These are phyloP conservation scores for Caenorhabditis sulstoni DNA, from an alignment of 2,888 invertebrate species.

Conservation along the genomic window DNA sequence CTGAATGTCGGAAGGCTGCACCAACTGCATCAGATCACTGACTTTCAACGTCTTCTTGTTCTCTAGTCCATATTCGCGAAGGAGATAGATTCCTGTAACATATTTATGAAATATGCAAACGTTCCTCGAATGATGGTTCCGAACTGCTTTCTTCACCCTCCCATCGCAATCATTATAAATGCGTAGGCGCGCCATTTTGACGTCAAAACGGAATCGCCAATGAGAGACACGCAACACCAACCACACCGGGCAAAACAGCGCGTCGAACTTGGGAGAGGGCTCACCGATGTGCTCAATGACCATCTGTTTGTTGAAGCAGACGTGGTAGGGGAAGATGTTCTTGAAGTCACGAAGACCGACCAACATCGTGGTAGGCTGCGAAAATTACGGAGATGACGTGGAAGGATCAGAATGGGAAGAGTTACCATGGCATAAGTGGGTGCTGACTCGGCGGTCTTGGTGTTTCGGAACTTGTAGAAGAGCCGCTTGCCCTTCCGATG, in stretches of 20 bases:
- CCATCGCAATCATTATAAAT: conserved; percentile 28
- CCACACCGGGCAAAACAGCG: not conserved
- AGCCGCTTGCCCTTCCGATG: conserved; percentile 66
- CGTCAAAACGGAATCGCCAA: conserved; percentile 43
- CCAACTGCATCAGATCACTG: conserved; percentile 74
- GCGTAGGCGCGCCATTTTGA: conserved; percentile 22
- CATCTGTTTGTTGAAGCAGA: conserved; percentile 78
- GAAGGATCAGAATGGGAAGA: not conserved
- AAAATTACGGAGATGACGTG: not conserved
- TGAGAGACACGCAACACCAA: not conserved
- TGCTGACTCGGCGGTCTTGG: conserved; percentile 15
- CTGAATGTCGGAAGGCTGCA: conserved; percentile 77
- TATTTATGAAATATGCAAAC: not conserved
- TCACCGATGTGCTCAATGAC: conserved; percentile 77
- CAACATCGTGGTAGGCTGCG: conserved; percentile 41
- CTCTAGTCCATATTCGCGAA: conserved; percentile 73
- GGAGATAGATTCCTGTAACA: conserved; percentile 69
- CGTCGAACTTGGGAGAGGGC: conserved; percentile 27
- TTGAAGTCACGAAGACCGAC: conserved; percentile 66
- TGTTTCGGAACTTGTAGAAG: conserved; percentile 65
- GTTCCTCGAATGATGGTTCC: too few species aligned
- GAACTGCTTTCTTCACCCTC: not conserved
- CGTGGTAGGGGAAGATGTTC: conserved; percentile 76
- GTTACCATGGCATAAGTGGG: conserved; percentile 21
- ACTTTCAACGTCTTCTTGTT: conserved; percentile 74